Conservation (phyloP, 2,113 vertebrate species). For the Chroicocephalus ridibundus region DNA sequence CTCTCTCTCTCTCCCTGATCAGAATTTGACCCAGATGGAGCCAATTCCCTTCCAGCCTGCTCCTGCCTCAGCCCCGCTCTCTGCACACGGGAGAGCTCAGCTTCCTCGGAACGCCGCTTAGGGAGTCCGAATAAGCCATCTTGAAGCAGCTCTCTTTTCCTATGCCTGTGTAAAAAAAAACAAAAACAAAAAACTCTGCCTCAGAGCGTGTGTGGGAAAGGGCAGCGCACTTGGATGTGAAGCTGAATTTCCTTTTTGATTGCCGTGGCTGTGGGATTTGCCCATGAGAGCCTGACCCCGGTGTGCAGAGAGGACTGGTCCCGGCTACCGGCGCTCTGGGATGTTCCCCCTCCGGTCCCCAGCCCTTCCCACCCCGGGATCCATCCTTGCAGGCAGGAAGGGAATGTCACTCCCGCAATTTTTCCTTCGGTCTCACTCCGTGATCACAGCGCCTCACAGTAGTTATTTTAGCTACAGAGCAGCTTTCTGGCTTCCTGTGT, state of each 20-base stretch:
- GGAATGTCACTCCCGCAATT: neutral
- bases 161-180: neutral
- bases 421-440: neutral
- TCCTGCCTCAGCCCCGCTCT: neutral
- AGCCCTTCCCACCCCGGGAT: neutral
- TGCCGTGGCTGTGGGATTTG: neutral
- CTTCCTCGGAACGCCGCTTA: neutral
- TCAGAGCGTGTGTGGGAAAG: neutral
- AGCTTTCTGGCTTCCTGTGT: constrained; percentile 40
- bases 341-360: neutral
- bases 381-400: neutral
- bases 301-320: neutral
- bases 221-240: neutral
- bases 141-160: neutral
- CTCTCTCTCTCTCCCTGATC: neutral
- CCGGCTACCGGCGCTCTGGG: rapidly evolving
- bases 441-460: neutral
- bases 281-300: neutral
- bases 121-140: neutral
- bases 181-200: neutral
- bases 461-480: constrained; percentile 54
- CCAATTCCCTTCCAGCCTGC: neutral
- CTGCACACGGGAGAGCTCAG: neutral
- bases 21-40: neutral
- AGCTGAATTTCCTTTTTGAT: neutral